A percentile compares a stretch with the other conserved stretches of the same genome.
These are phyloP conservation scores for Buceros bicornis DNA, from an alignment of 2,797 vertebrate species.

Conservation along the genomic window DNA sequence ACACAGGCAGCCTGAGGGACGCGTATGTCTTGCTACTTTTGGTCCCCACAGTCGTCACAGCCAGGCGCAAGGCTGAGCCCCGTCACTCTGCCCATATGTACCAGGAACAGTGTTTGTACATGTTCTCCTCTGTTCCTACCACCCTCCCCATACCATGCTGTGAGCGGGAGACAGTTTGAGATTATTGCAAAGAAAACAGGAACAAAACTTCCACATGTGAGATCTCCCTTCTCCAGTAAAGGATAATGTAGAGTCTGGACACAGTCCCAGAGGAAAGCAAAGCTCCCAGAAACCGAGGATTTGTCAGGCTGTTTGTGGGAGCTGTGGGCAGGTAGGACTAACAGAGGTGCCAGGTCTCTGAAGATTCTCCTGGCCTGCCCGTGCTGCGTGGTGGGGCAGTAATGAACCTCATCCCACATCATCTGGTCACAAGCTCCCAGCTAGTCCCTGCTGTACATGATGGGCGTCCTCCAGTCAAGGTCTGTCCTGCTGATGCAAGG, in stretches of 20 bases:
- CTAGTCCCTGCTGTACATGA: not conserved
- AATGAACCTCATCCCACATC: not conserved
- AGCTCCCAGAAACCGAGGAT: not conserved
- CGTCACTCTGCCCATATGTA: not conserved
- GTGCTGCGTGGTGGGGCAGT: not conserved
- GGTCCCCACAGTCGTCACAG: not conserved
- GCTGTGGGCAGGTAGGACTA: not conserved
- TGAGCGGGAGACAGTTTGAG: not conserved
- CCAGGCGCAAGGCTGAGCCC: not conserved
- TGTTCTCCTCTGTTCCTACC: not conserved
- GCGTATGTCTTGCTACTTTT: fast-evolving
- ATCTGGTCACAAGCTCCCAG: not conserved
- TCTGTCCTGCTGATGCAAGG: not conserved
- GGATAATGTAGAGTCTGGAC: not conserved
- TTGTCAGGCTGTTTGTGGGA: not conserved
- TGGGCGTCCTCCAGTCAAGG: not conserved
- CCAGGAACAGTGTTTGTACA: fast-evolving
- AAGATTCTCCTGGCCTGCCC: not conserved
- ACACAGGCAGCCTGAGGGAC: not conserved
- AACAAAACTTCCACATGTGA: not conserved
- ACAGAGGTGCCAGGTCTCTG: not conserved
- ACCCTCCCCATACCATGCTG: fast-evolving
- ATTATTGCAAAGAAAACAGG: not conserved
- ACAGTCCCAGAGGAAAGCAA: not conserved
- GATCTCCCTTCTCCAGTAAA: not conserved